phyloP scores from a whole-genome alignment of 2,113 vertebrate species.

The Plecotus auritus region DNA sequence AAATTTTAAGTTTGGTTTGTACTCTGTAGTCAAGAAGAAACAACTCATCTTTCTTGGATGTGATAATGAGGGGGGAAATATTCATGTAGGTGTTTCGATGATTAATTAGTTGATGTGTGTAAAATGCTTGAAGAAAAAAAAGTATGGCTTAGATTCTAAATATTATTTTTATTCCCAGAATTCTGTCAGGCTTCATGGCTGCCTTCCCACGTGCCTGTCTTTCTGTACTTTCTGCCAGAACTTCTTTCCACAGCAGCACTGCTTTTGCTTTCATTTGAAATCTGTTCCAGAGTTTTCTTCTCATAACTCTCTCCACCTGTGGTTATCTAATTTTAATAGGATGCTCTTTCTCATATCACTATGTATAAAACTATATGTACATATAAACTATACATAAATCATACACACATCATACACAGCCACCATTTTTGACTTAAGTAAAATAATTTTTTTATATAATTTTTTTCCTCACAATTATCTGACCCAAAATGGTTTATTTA shows the following conservation, averaged over 20 bases:
- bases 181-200: conserved; percentile 56
- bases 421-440: neutral
- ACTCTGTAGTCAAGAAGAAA: conserved; percentile 37
- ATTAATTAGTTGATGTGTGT: conserved; percentile 67
- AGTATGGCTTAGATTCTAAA: conserved; percentile 60
- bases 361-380: neutral
- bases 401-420: neutral
- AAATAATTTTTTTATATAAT: conserved; percentile 21
- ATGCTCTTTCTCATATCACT: neutral
- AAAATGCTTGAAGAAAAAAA: conserved; percentile 57
- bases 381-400: neutral
- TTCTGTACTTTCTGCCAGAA: conserved; percentile 46
- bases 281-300: neutral
- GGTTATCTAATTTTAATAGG: neutral
- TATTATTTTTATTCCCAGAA: conserved; percentile 57
- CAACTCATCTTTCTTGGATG: conserved; percentile 44
- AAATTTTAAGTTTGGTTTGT: conserved; percentile 36
- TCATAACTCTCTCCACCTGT: neutral
- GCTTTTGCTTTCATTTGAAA: conserved; percentile 36
- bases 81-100: conserved; percentile 66
- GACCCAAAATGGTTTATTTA: neutral
- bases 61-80: conserved; percentile 62
- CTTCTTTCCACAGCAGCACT: conserved; percentile 4
- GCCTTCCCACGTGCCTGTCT: conserved; percentile 49
- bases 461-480: neutral